A percentile compares a stretch with the other conserved stretches of the same genome.
Evolutionary conservation across 2,797 vertebrate species (phyloP).

Genomic region (Eospalax fontanierii): DNA sequence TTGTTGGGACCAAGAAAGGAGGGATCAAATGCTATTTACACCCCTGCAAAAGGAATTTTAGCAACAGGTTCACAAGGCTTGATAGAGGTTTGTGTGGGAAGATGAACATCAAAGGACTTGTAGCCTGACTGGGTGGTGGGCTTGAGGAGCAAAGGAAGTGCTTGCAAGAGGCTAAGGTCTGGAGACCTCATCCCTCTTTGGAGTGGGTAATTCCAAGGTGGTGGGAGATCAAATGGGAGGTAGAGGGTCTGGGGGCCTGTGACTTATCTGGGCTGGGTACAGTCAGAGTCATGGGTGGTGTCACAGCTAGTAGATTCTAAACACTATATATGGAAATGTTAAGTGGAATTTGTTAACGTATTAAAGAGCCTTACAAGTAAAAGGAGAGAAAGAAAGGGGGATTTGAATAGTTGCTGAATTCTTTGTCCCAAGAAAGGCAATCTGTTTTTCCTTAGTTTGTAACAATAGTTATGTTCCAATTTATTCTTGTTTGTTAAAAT

Average conservation of each 20-base stretch:
- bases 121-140: neutral
- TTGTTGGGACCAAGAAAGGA: too few species aligned
- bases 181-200: neutral
- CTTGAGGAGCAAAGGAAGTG: neutral
- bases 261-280: neutral
- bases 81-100: neutral
- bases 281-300: too few species aligned
- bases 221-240: too few species aligned
- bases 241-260: neutral
- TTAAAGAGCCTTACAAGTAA: neutral
- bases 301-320: neutral
- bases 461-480: neutral
- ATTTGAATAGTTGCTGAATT: neutral
- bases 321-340: neutral
- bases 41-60: too few species aligned
- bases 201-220: too few species aligned
- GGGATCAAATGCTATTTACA: too few species aligned
- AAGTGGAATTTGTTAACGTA: neutral
- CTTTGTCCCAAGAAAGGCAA: neutral
- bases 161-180: neutral
- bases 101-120: too few species aligned
- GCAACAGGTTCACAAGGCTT: neutral
- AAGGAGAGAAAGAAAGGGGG: neutral
- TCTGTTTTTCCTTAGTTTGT: neutral
- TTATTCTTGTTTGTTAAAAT: neutral